Percentiles rank a stretch among this genome's conserved stretches.
Conservation (phyloP, 2,797 vertebrate genomes). For the Diceros bicornis region DNA sequence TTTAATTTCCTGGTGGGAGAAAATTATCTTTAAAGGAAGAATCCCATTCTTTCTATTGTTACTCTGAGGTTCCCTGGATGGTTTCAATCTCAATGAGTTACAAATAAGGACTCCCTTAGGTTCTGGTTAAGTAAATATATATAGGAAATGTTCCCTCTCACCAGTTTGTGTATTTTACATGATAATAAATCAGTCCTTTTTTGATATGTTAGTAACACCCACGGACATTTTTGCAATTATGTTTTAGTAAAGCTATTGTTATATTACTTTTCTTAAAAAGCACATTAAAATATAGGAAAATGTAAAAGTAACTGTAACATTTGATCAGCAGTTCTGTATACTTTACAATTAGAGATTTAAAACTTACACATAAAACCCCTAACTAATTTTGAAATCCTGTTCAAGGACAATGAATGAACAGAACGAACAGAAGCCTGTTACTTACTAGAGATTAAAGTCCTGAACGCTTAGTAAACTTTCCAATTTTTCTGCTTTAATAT, state of each 20-base stretch:
- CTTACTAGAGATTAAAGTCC: background rate
- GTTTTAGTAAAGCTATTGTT: conserved; percentile 61
- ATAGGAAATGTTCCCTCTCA: conserved; percentile 77
- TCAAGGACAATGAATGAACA: background rate
- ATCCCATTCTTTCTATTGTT: conserved; percentile 86
- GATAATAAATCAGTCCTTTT: conserved; percentile 70
- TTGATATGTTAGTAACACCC: conserved; percentile 52
- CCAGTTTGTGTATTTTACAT: conserved; percentile 74
- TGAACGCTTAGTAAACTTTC: background rate
- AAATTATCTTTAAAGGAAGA: conserved; percentile 88
- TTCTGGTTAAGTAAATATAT: conserved; percentile 81
- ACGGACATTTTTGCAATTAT: conserved; percentile 65
- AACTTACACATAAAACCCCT: background rate
- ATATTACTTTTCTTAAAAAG: conserved; percentile 75
- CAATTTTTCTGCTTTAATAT: background rate
- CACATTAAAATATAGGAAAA: conserved; percentile 56
- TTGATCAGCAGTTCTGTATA: background rate
- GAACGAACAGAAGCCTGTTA: background rate
- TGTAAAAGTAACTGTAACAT: background rate
- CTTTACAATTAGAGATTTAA: conserved; percentile 31
- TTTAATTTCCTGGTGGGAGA: conserved; percentile 89
- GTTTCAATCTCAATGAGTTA: conserved; percentile 72
- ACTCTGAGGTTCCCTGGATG: conserved; percentile 69
- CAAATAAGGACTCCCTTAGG: conserved; percentile 76
- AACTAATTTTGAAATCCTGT: background rate